Conservation (phyloP, 2,888 invertebrate species). For the Helleia helle region DNA sequence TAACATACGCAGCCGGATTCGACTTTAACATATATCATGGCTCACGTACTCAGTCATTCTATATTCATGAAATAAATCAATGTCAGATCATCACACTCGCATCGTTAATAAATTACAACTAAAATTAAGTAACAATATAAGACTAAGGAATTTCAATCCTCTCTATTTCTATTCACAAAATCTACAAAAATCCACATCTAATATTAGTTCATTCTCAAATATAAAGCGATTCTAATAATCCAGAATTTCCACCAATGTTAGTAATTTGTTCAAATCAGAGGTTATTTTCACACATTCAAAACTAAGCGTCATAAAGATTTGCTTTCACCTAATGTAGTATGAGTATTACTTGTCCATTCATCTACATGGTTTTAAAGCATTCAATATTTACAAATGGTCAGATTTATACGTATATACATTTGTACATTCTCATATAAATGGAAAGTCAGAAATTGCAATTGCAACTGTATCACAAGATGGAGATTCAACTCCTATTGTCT, state of each 20-base stretch:
- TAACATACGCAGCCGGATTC: conserved; percentile 9
- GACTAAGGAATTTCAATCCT: conserved; percentile 3
- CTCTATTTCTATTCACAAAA: conserved; percentile 8
- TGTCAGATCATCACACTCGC: conserved; percentile 10
- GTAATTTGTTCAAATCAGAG: conserved; percentile 10
- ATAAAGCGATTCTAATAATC: background rate
- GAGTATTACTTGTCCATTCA: conserved; percentile 9
- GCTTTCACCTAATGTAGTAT: conserved; percentile 11
- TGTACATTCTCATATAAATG: conserved; percentile 7
- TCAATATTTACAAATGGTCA: conserved; percentile 9
- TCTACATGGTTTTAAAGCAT: conserved; percentile 7
- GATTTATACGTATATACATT: conserved; percentile 10
- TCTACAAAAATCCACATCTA: conserved; percentile 2
- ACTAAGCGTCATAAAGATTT: conserved; percentile 5
- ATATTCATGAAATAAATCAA: conserved; percentile 13
- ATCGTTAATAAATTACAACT: conserved; percentile 10
- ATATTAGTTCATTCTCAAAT: conserved; percentile 1
- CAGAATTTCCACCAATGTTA: background rate
- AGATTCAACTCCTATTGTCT: conserved; percentile 19
- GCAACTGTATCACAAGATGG: conserved; percentile 18
- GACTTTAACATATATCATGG: conserved; percentile 1
- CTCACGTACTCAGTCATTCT: conserved; percentile 7
- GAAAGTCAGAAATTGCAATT: conserved; percentile 4
- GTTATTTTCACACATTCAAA: conserved; percentile 6
- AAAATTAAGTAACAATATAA: conserved; percentile 12